Evolutionary conservation across 2,888 invertebrate species (phyloP).

Genomic region (Drosophila tripunctata): DNA sequence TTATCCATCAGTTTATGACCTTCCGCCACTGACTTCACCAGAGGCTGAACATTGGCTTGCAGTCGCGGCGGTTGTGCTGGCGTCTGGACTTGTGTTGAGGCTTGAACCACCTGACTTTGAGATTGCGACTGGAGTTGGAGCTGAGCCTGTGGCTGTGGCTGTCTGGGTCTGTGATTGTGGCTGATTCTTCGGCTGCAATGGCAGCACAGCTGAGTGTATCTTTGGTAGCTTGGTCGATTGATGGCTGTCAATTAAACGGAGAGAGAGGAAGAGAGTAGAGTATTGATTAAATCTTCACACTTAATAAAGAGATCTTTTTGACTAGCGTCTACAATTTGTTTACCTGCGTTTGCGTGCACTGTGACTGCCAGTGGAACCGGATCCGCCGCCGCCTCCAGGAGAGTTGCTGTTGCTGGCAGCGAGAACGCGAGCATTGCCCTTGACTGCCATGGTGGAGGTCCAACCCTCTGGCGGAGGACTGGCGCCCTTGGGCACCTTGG

Average conservation of each 20-base stretch:
- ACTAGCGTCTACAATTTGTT: too few relatives aligned
- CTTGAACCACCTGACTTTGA: neutral
- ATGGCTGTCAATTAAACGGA: neutral
- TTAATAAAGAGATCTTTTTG: too few relatives aligned
- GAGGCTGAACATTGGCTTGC: neutral
- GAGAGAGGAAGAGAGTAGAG: neutral
- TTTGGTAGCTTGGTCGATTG: slow-evolving; percentile 12
- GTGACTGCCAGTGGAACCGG: slow-evolving; percentile 13
- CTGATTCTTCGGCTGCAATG: neutral
- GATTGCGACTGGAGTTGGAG: neutral
- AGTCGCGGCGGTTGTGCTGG: neutral
- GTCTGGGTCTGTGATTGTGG: neutral
- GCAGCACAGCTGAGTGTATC: neutral
- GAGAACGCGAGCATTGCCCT: slow-evolving; percentile 73
- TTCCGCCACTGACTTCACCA: too few relatives aligned
- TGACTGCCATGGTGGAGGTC: slow-evolving; percentile 83
- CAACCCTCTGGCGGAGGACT: slow-evolving; percentile 85
- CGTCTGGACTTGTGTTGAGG: neutral
- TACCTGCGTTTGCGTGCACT: slow-evolving; percentile 48
- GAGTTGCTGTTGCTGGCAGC: slow-evolving; percentile 49
- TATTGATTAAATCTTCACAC: too few relatives aligned
- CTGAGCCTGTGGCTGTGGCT: neutral
- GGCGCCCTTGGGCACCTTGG: slow-evolving; percentile 86
- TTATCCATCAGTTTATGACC: neutral
- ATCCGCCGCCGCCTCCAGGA: slow-evolving; percentile 25